phyloP scores from a whole-genome alignment of 2,888 invertebrate genomes.

The Protonemura montana region DNA sequence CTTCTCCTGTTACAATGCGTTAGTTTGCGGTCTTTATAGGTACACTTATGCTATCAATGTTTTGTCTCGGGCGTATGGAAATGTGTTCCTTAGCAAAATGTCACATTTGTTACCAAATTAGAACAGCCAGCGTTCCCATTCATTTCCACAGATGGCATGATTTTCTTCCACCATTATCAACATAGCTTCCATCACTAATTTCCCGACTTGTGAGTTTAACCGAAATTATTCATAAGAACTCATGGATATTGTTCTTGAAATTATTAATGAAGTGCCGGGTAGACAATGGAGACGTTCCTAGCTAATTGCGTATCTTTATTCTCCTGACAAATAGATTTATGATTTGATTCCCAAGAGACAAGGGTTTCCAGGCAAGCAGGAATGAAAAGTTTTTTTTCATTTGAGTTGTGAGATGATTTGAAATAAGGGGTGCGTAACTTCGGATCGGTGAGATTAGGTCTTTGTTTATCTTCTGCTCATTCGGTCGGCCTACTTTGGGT shows the following conservation, averaged over 20 bases:
- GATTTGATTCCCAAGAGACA: constrained; percentile 42
- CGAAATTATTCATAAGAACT: constrained; percentile 33
- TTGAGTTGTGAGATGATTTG: constrained; percentile 15
- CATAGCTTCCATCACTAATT: constrained; percentile 17
- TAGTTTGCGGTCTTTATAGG: too few species aligned
- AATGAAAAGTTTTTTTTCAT: neutral
- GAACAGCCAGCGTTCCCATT: neutral
- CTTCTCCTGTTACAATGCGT: neutral
- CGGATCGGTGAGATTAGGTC: neutral
- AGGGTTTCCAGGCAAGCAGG: constrained; percentile 17
- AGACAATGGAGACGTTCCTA: constrained; percentile 46
- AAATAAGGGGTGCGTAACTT: constrained; percentile 23
- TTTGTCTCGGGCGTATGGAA: neutral
- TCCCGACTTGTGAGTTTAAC: constrained; percentile 17
- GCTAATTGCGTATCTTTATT: constrained; percentile 44
- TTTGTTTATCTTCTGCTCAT: neutral
- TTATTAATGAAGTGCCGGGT: constrained; percentile 35
- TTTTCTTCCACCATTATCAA: constrained; percentile 9
- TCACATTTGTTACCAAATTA: neutral
- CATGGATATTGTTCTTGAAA: constrained; percentile 32
- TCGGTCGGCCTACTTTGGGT: neutral
- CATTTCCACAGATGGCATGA: constrained; percentile 1
- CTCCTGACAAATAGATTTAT: constrained; percentile 42
- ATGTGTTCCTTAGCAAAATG: neutral
- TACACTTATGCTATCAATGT: neutral